phyloP scores from a whole-genome alignment of 2,113 vertebrate genomes.

The Marcusenius ussheri region DNA sequence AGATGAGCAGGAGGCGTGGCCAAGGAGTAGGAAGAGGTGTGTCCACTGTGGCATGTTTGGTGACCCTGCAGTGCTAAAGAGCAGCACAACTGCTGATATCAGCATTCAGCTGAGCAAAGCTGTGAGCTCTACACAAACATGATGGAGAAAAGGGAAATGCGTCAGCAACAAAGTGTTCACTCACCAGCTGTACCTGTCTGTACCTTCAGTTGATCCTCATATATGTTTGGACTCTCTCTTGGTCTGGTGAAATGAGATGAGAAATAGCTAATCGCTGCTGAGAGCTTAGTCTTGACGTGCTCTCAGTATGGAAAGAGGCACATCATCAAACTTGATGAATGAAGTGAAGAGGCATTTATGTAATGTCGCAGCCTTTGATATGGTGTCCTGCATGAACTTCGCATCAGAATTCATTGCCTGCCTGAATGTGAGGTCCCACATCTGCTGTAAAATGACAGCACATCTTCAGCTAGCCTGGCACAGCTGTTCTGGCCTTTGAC shows the following conservation, averaged over 20 bases:
- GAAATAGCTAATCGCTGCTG: neutral
- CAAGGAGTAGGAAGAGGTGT: neutral
- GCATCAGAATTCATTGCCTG: neutral
- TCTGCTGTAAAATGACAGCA: neutral
- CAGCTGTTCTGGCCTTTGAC: neutral
- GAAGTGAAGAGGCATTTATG: neutral
- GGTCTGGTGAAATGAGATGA: neutral
- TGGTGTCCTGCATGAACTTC: neutral
- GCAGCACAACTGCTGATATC: neutral
- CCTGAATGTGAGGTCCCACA: neutral
- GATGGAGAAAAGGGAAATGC: neutral
- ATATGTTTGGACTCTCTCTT: neutral
- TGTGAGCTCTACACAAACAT: neutral
- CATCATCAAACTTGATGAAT: neutral
- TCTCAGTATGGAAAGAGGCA: neutral
- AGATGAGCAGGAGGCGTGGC: neutral
- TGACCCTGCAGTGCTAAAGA: neutral
- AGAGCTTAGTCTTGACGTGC: neutral
- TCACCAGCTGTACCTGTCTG: neutral
- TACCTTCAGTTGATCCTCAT: neutral
- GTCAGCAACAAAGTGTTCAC: neutral
- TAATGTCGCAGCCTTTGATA: neutral
- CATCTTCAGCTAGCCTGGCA: neutral
- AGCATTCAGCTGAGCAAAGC: neutral
- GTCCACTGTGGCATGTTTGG: neutral